Evolutionary conservation across 2,888 invertebrate genomes (phyloP).

Genomic region (Leptinotarsa haldemani): DNA sequence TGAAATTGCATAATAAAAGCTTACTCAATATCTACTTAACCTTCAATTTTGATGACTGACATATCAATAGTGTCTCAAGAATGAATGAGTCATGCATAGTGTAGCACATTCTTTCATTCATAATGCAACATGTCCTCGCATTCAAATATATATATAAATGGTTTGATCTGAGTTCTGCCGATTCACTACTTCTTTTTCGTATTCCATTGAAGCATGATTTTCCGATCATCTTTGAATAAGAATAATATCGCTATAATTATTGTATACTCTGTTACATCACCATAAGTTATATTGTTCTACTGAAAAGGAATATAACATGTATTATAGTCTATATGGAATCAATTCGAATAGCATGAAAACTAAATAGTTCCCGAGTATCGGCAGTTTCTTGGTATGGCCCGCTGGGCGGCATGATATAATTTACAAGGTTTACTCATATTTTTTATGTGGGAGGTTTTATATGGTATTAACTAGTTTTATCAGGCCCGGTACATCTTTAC

Average conservation of each 20-base stretch:
- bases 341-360: no score
- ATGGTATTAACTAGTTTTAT: no score
- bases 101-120: constrained; percentile 1
- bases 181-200: neutral
- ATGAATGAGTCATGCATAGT: neutral
- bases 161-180: neutral
- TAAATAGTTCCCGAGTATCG: no score
- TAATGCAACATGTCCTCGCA: neutral
- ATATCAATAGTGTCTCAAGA: neutral
- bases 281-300: no score
- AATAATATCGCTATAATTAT: neutral
- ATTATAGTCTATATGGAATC: no score
- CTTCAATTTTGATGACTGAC: constrained; percentile 2
- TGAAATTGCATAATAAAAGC: neutral
- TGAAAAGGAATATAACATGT: no score
- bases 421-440: no score
- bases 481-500: no score
- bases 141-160: neutral
- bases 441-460: no score
- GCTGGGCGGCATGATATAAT: no score
- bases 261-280: no score
- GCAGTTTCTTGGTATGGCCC: no score
- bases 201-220: neutral
- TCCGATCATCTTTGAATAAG: neutral
- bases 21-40: neutral